A percentile compares a stretch with the other conserved stretches of the same genome.
These are phyloP conservation scores for Diarsia dahlii DNA, from an alignment of 2,888 invertebrate species.

Conservation along the genomic window DNA sequence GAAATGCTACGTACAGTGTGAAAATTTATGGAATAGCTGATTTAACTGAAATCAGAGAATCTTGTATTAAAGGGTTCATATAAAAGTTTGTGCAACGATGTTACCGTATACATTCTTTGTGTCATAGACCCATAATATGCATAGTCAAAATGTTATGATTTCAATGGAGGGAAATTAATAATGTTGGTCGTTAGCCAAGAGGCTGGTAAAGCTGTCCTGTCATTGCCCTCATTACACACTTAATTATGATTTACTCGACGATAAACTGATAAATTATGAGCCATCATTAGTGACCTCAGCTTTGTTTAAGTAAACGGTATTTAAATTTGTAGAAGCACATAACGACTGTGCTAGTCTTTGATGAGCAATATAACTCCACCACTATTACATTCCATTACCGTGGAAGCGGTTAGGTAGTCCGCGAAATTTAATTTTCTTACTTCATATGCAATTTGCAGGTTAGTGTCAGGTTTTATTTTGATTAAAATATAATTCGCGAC, in stretches of 20 bases:
- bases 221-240: constrained; percentile 36
- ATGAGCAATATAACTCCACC: background rate
- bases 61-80: too few species aligned
- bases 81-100: background rate
- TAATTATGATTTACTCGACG: constrained; percentile 45
- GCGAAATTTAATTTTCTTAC: too few species aligned
- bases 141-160: constrained; percentile 7
- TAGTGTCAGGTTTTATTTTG: too few species aligned
- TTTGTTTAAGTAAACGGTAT: constrained; percentile 2
- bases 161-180: constrained; percentile 17
- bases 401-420: too few species aligned
- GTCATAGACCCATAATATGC: background rate
- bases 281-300: background rate
- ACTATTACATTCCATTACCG: background rate
- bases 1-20: background rate
- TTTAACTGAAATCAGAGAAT: too few species aligned
- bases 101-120: background rate
- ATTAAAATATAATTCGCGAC: too few species aligned
- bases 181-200: constrained; percentile 49
- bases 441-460: too few species aligned
- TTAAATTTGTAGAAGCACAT: background rate
- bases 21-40: background rate
- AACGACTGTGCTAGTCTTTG: background rate
- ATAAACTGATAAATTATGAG: constrained; percentile 21
- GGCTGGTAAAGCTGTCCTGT: constrained; percentile 49